These are phyloP conservation scores for Eupristina koningsbergeri DNA, from an alignment of 1,140 invertebrate species.

Conservation along the genomic window DNA sequence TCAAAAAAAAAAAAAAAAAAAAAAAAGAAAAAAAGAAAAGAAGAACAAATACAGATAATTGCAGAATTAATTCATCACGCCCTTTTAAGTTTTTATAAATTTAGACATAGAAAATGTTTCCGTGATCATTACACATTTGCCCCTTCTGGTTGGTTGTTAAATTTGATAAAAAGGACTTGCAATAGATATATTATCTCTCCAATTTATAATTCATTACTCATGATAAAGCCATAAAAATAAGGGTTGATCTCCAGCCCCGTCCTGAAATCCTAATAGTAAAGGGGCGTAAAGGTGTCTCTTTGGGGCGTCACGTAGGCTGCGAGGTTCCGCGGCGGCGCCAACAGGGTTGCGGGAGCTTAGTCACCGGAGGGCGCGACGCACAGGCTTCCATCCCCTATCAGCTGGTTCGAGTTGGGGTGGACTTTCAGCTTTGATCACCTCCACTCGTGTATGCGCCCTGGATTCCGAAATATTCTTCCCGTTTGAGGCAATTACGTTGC, in stretches of 20 bases:
- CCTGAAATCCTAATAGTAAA: slow-evolving; percentile 32
- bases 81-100: no score
- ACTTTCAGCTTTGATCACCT: neutral
- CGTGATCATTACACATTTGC: no score
- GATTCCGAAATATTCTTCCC: slow-evolving; percentile 67
- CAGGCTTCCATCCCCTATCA: slow-evolving; percentile 55
- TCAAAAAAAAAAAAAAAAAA: no score
- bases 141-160: no score
- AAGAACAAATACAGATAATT: no score
- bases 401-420: neutral
- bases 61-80: no score
- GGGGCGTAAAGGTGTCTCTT: slow-evolving; percentile 46
- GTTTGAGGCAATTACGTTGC: slow-evolving; percentile 67
- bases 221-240: neutral
- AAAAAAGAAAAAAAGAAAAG: no score
- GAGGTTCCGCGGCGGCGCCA: neutral
- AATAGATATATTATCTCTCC: no score
- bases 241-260: neutral
- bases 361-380: slow-evolving; percentile 56
- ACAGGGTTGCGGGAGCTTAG: slow-evolving; percentile 46
- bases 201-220: no score
- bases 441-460: slow-evolving; percentile 55
- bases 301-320: slow-evolving; percentile 15
- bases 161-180: no score
- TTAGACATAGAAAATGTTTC: no score